Evolutionary conservation across 1,140 invertebrate species (phyloP).

Genomic region (Wasmannia auropunctata): DNA sequence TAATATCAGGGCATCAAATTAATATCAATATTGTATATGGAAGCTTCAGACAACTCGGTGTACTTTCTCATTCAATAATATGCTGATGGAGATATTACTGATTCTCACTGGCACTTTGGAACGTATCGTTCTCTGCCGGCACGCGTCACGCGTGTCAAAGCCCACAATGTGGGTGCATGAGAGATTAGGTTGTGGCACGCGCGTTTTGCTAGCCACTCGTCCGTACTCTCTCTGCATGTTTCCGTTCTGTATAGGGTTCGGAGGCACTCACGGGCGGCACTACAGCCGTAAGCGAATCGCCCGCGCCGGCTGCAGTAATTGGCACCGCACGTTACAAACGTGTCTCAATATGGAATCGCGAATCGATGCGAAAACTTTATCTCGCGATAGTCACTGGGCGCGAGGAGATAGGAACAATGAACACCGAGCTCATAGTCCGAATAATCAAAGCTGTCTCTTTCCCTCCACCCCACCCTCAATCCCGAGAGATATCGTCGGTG

Average conservation of each 20-base stretch:
- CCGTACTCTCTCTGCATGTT: conserved; percentile 50
- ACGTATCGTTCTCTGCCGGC: conserved; percentile 36
- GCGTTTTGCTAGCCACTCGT: conserved; percentile 70
- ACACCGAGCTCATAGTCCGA: conserved; percentile 56
- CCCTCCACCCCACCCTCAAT: conserved; percentile 60
- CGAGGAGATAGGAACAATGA: conserved; percentile 26
- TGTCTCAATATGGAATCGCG: neutral
- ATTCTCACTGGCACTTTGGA: neutral
- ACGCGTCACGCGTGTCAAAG: conserved; percentile 73
- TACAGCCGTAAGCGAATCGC: neutral
- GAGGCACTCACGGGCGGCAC: conserved; percentile 4
- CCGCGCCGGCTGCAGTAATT: conserved; percentile 9
- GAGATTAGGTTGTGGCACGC: conserved; percentile 73
- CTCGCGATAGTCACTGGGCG: neutral
- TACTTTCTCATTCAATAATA: conserved; percentile 13
- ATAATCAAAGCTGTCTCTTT: conserved; percentile 72
- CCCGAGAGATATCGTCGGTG: conserved; percentile 73
- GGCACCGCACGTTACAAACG: neutral
- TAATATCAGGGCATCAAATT: neutral
- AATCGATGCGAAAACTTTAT: conserved; percentile 7
- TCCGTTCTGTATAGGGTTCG: conserved; percentile 25
- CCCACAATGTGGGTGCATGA: conserved; percentile 71
- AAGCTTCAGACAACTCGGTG: neutral
- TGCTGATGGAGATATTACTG: conserved; percentile 6
- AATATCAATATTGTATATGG: neutral